Evolutionary conservation across 2,888 invertebrate species (phyloP), one percentile per base, ranked within the genome.

Genomic region (Melikaiella ostensackeni): DNA sequence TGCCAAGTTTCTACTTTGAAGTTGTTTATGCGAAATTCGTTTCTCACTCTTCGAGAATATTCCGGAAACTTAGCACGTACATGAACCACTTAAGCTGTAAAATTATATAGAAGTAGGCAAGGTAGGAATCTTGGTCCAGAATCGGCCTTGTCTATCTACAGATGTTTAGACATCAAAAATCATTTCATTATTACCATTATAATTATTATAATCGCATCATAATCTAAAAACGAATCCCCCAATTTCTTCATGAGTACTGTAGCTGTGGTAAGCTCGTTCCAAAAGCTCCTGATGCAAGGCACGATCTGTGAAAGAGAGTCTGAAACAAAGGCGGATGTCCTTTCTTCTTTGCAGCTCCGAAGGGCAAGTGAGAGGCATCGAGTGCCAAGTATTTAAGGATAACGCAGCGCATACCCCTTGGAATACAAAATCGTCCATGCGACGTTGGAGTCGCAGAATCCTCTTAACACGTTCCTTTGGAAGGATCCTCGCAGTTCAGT

Each of bases 271-370:
- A 70, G 50, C 70, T 70, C 21, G 70, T 70, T 70, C 50, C n/a
- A 30, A 70, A 70, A 33, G 30, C 21, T 33, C 63, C 16, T 5
- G 70, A 30, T n/a, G 24, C 42, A 70, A 66, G 50, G 30, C 19
- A 50, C 50, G 27, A 70, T 50, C n/a, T 46, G 9, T 66, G 42
- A 27, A 66, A 27, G n/a, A 46, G 42, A 66, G 66, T 42, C 30
- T 70, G 70, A 70, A 30, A 46, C 46, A 70, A 70, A 80, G 77
- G 78, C 80, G 75, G 76, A 80, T 82, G 82, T 80, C 79, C 81
- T 82, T 78, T 83, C 79, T 83, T 83, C 79, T 81, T 83, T 83
- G 74, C 83, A 83, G 83, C 79, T 83, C 78, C 80, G 79, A 83
- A 80, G 81, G 81, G 79, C 82, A 80, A 83, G 80, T 76, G 81